Percentiles rank a stretch among this genome's conserved stretches.
Conservation (phyloP, 2,113 vertebrate genomes). For the Rissa tridactyla region DNA sequence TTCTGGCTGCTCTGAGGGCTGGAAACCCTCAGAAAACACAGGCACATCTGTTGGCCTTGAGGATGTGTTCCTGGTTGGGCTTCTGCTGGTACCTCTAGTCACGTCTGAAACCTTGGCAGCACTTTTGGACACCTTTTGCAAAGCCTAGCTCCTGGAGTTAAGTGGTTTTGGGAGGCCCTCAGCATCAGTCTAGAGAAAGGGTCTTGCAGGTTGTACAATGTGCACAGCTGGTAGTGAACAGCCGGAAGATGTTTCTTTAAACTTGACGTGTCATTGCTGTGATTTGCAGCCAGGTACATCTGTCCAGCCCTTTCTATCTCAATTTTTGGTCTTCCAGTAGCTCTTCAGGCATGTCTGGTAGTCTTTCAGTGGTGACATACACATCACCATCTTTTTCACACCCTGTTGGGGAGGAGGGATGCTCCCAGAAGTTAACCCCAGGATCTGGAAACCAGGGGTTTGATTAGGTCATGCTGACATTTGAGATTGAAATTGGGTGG, state of each 20-base stretch:
- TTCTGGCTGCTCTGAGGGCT: fast-evolving
- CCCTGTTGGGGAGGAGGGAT: background rate
- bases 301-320: background rate
- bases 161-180: background rate
- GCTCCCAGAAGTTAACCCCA: background rate
- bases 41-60: background rate
- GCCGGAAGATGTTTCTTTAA: background rate
- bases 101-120: background rate
- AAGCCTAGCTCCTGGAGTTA: background rate
- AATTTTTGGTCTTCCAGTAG: background rate
- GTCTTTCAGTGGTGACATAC: background rate
- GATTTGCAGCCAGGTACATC: background rate
- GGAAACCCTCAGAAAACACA: background rate
- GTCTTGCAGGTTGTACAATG: background rate
- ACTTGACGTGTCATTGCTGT: background rate
- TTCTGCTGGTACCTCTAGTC: background rate
- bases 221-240: background rate
- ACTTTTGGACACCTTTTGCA: background rate
- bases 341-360: background rate
- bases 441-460: background rate
- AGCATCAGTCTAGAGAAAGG: background rate
- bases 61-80: background rate
- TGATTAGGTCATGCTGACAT: no score
- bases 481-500: background rate
- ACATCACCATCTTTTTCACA: background rate